Percentiles rank a stretch among this genome's conserved stretches.
phyloP scores from a whole-genome alignment of 2,888 invertebrate species.

The Aporophyla lueneburgensis region DNA sequence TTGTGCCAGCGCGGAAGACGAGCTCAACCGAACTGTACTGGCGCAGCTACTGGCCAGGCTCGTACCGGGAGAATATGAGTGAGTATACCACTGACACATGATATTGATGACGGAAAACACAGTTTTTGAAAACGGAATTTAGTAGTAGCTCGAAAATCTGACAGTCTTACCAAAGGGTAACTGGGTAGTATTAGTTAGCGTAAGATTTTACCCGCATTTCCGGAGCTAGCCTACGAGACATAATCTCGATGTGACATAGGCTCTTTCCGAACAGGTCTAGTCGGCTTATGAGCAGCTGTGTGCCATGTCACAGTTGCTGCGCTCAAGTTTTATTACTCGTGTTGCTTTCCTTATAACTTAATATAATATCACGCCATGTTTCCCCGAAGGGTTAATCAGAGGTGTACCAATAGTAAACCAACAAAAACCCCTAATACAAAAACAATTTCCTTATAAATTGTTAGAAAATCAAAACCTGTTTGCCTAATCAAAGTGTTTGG shows the following conservation, averaged over 20 bases:
- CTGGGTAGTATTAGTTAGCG: not conserved
- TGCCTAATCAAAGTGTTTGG: not conserved
- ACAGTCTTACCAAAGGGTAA: no score
- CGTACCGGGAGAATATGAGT: constrained; percentile 68
- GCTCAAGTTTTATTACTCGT: not conserved
- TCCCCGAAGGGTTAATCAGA: no score
- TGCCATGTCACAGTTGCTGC: not conserved
- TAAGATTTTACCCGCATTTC: not conserved
- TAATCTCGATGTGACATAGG: not conserved
- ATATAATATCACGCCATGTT: no score
- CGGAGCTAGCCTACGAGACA: not conserved
- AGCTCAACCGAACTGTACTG: constrained; percentile 94
- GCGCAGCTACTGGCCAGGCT: constrained; percentile 90
- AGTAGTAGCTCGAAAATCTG: not conserved
- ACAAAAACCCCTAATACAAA: no score
- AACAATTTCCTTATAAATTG: no score
- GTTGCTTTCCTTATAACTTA: not conserved
- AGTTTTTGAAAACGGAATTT: not conserved
- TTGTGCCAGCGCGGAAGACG: constrained; percentile 94
- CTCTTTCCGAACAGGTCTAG: not conserved
- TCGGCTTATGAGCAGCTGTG: not conserved
- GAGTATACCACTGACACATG: constrained; percentile 50
- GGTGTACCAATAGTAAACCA: no score
- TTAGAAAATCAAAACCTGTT: not conserved
- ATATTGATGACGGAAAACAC: not conserved